Conservation (phyloP, 2,797 vertebrate genomes). For the Coilia nasus region DNA sequence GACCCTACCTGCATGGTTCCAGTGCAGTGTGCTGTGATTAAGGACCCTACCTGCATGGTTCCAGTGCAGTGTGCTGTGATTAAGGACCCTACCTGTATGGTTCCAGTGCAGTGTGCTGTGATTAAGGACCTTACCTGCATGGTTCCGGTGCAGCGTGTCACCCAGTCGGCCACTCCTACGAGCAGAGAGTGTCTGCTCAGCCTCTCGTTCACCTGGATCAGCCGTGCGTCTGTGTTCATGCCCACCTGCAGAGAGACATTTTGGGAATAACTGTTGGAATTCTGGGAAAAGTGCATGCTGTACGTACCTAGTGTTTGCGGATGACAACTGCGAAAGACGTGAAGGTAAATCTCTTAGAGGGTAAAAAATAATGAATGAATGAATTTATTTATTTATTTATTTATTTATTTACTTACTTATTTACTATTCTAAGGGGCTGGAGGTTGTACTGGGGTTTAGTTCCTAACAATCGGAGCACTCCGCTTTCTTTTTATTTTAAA, state of each 20-base stretch:
- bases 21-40: neutral
- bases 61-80: neutral
- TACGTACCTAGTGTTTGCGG: neutral
- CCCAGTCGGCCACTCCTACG: conserved; percentile 74
- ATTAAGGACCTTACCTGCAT: conserved; percentile 67
- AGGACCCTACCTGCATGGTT: neutral
- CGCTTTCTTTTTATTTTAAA: too few relatives aligned
- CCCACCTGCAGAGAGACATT: conserved; percentile 67
- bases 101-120: neutral
- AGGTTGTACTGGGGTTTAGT: too few relatives aligned
- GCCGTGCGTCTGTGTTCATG: conserved; percentile 74
- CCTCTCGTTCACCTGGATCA: conserved; percentile 77
- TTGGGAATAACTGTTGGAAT: neutral
- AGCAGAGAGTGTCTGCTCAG: conserved; percentile 72
- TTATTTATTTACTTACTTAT: too few relatives aligned
- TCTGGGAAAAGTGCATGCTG: conserved; percentile 3
- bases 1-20: neutral
- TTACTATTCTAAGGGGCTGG: too few relatives aligned
- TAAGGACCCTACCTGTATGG: too few relatives aligned
- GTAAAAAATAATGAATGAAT: too few relatives aligned
- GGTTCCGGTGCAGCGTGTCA: conserved; percentile 70
- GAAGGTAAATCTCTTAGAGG: too few relatives aligned
- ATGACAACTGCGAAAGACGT: neutral
- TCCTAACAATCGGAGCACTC: too few relatives aligned
- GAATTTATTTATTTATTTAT: too few relatives aligned